Evolutionary conservation across 2,113 vertebrate species (phyloP).

Genomic region (Indicator indicator): DNA sequence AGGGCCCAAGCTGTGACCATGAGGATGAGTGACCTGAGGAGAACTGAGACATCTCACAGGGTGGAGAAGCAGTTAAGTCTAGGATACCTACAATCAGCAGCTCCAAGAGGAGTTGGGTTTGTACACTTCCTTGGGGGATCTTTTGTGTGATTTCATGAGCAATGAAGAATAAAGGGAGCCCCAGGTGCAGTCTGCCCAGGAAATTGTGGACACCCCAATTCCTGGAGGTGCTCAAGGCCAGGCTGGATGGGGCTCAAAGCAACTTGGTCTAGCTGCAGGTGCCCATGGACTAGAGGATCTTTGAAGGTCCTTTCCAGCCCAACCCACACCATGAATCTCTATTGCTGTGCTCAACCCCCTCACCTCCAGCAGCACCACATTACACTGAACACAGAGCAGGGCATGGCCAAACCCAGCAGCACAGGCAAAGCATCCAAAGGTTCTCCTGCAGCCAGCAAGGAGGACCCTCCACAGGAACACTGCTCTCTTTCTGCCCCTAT

Average conservation of each 20-base stretch:
- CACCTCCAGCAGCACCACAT: accelerated
- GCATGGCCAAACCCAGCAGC: too few species aligned
- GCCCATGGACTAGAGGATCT: accelerated
- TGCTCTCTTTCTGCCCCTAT: too few species aligned
- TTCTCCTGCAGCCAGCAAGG: not conserved
- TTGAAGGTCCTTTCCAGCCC: not conserved
- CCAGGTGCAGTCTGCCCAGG: accelerated
- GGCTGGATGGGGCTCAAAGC: not conserved
- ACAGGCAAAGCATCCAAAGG: too few species aligned
- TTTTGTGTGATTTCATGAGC: not conserved
- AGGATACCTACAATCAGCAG: not conserved
- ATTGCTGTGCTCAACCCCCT: not conserved
- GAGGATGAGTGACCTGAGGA: not conserved
- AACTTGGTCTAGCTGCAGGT: accelerated
- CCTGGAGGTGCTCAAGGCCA: not conserved
- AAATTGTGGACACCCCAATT: not conserved
- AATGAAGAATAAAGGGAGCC: not conserved
- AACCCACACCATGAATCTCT: accelerated
- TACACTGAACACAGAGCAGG: accelerated
- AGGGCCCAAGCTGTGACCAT: accelerated
- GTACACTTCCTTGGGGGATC: not conserved
- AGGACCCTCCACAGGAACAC: accelerated
- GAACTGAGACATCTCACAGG: too few species aligned
- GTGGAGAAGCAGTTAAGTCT: not conserved
- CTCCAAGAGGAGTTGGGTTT: not conserved